Conservation (phyloP, 2,888 invertebrate genomes). For the Dasypogon diadema region DNA sequence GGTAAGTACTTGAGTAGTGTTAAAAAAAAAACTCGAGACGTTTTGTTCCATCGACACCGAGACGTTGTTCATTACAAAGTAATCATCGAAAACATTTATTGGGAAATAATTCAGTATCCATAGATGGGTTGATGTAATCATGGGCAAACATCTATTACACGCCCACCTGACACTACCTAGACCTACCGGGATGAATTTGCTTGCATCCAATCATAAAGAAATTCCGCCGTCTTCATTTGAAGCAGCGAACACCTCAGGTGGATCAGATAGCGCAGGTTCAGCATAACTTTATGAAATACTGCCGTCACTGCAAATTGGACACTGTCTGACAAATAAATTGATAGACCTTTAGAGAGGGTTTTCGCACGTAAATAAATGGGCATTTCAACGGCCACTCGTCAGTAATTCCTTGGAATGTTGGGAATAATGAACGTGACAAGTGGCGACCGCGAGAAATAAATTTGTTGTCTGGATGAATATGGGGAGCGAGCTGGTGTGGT, state of each 20-base stretch:
- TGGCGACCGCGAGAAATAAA: conserved; percentile 28
- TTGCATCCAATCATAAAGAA: not conserved
- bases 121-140: not conserved
- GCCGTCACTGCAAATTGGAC: conserved; percentile 28
- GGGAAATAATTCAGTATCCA: no score
- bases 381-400: conserved; percentile 27
- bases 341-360: conserved; percentile 33
- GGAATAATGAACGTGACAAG: conserved; percentile 16
- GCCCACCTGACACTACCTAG: conserved; percentile 1
- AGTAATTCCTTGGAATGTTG: conserved; percentile 20
- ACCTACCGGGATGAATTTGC: not conserved
- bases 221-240: not conserved
- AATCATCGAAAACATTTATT: no score
- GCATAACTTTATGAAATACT: conserved; percentile 31
- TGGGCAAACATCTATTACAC: conserved; percentile 7
- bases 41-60: no score
- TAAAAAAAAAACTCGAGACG: no score
- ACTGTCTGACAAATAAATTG: conserved; percentile 35
- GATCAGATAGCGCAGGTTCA: not conserved
- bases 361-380: conserved; percentile 23
- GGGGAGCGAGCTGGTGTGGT: not conserved
- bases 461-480: conserved; percentile 21
- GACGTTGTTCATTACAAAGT: no score
- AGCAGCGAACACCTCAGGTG: conserved; percentile 5
- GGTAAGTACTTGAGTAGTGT: no score